phyloP scores from a whole-genome alignment of 2,797 vertebrate species.

The Gadopsis bispinosus region DNA sequence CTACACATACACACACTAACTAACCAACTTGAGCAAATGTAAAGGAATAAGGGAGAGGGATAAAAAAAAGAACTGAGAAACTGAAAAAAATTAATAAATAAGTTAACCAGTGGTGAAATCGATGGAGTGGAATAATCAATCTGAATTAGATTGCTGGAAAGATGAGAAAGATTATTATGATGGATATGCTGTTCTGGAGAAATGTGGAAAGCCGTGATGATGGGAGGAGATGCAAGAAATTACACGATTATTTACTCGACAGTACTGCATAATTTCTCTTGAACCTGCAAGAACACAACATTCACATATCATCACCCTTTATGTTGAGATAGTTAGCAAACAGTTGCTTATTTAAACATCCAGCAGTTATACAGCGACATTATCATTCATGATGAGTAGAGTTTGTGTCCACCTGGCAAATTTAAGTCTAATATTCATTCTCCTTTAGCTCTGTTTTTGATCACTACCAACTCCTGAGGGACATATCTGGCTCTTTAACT shows the following conservation, averaged over 20 bases:
- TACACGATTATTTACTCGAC: not conserved
- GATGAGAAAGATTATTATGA: slow-evolving; percentile 7
- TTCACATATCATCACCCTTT: not conserved
- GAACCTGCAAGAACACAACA: too few species aligned
- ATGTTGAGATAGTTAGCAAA: too few species aligned
- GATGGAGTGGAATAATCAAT: slow-evolving; percentile 16
- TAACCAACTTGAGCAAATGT: slow-evolving; percentile 12
- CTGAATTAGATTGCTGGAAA: not conserved
- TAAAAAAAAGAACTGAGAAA: slow-evolving; percentile 14
- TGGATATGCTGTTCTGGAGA: not conserved
- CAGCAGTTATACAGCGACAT: too few species aligned
- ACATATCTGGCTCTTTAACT: too few species aligned
- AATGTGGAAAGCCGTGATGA: not conserved
- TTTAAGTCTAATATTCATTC: too few species aligned
- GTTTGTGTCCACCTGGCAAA: too few species aligned
- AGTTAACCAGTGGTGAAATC: slow-evolving; percentile 10
- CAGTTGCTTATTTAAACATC: too few species aligned
- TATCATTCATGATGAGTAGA: too few species aligned
- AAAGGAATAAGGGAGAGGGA: slow-evolving; percentile 20
- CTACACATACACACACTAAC: slow-evolving; percentile 2
- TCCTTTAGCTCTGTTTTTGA: too few species aligned
- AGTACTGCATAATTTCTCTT: too few species aligned
- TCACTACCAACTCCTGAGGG: too few species aligned
- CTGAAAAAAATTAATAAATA: slow-evolving; percentile 26
- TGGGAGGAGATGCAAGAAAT: not conserved